Base-by-base conservation (phyloP, 2,113 vertebrate genomes). In the Indri indri region DNA sequence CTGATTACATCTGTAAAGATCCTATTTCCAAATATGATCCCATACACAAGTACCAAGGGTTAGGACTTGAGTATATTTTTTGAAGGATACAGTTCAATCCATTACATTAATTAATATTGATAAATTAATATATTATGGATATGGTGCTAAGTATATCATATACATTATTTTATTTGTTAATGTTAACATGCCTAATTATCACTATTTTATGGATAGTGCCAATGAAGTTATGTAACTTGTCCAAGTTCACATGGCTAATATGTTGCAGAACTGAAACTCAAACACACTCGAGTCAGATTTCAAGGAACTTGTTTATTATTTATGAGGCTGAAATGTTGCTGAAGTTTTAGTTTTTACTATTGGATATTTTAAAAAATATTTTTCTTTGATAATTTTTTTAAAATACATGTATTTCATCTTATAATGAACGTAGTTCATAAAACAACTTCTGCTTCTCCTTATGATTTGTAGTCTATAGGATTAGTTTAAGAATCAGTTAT, bases 251-350 rank as follows among this genome's bases (percentile, higher is more conserved):
- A 86, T 83, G 59, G 10, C 32, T 84, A 80, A 73, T 42, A 63
- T 47, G 34, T 57, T 88, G 3, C 7, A 90, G 57, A 93, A 47
- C 13, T 68, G n/a, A 54, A 88, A 91, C 23, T 91, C 54, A 94
- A 18, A 68, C 37, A 25, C 27, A 77, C 30, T 90, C 34, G 63
- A 83, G 45, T 94, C 40, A 59, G 2, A 85, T 77, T 91, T 89
- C 61, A 52, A 81, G 50, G 54, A 86, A 79, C 30, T 68, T 95
- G 3, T 88, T 95, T 47, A 90, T 40, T 97, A 76, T 87, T 74
- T 63, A 80, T 54, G 45, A 96, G 27, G 11, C 81, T 90, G 20
- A 96, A 92, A 92, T 81, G 30, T 37, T 96, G 5, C 88, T 12
- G 34, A 73, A 50, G n/a, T 50, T 90, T 76, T 86, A 81, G 4